These are phyloP conservation scores for Melanocharis versteri DNA, from an alignment of 2,113 vertebrate species.

Conservation along the genomic window DNA sequence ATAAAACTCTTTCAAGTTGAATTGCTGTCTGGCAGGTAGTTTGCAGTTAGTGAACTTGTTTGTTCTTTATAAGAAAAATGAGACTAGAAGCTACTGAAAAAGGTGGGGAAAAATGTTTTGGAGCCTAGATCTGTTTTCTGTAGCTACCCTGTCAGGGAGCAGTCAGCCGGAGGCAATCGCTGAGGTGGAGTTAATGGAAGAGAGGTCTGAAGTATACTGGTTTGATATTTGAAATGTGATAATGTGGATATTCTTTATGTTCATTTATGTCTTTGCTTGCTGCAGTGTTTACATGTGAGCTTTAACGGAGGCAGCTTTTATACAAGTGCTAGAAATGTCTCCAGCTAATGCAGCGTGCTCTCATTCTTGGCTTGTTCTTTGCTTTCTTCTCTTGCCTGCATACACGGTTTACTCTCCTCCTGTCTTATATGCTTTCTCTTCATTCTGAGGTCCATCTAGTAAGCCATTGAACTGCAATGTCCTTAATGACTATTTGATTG, in stretches of 20 bases:
- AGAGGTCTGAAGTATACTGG: background rate
- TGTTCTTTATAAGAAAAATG: constrained; percentile 42
- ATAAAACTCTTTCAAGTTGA: background rate
- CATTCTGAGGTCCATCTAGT: background rate
- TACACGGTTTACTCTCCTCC: background rate
- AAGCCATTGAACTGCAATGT: background rate
- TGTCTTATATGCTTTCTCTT: background rate
- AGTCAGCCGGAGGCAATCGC: background rate
- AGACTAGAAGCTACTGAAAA: constrained; percentile 18
- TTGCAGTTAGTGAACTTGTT: constrained; percentile 33
- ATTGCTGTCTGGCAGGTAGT: background rate
- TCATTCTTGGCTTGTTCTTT: background rate
- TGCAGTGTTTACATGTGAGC: background rate
- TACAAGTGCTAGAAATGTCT: background rate
- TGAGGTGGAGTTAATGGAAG: constrained; percentile 1
- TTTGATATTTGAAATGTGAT: constrained; percentile 5
- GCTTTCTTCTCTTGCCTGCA: background rate
- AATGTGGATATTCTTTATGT: constrained; percentile 20
- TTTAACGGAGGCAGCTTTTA: background rate
- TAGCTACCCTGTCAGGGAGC: background rate
- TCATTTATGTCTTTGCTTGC: background rate
- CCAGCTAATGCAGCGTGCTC: background rate
- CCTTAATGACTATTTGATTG: background rate
- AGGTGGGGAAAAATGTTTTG: background rate
- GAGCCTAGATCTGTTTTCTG: constrained; percentile 6